A percentile compares a stretch with the other conserved stretches of the same genome.
phyloP scores from a whole-genome alignment of 2,888 invertebrate genomes.

The Choristoneura rosaceana region DNA sequence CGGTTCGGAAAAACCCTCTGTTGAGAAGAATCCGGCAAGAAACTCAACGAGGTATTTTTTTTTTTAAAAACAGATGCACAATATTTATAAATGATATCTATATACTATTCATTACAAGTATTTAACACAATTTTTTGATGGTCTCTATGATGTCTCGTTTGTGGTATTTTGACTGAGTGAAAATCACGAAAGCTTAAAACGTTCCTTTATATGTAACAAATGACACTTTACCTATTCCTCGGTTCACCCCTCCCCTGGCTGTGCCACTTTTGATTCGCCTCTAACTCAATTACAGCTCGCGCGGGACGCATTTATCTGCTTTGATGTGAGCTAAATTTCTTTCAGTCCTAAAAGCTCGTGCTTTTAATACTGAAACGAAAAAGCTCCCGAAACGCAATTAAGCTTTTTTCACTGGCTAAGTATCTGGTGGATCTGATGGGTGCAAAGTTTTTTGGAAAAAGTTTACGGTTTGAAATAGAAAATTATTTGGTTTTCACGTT shows the following conservation, averaged over 20 bases:
- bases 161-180: too few species aligned
- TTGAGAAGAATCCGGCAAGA: too few species aligned
- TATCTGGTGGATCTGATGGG: not conserved
- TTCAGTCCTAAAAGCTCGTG: slow-evolving; percentile 13
- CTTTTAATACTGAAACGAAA: slow-evolving; percentile 4
- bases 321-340: slow-evolving; percentile 17
- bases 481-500: slow-evolving; percentile 1
- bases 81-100: too few species aligned
- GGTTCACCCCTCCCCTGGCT: not conserved
- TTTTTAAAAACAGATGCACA: too few species aligned
- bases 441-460: not conserved
- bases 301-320: slow-evolving; percentile 11
- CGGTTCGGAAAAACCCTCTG: too few species aligned
- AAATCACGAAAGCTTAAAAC: too few species aligned
- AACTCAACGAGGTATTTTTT: too few species aligned
- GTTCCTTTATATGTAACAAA: too few species aligned
- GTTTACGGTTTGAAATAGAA: not conserved
- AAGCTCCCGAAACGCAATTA: slow-evolving; percentile 4
- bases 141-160: too few species aligned
- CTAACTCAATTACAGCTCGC: slow-evolving; percentile 16
- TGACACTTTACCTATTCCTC: not conserved
- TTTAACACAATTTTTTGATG: too few species aligned
- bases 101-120: too few species aligned
- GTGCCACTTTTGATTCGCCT: slow-evolving; percentile 10
- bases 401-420: not conserved